These are phyloP conservation scores for Musca vetustissima DNA, from an alignment of 1,140 invertebrate genomes.

Conservation along the genomic window DNA sequence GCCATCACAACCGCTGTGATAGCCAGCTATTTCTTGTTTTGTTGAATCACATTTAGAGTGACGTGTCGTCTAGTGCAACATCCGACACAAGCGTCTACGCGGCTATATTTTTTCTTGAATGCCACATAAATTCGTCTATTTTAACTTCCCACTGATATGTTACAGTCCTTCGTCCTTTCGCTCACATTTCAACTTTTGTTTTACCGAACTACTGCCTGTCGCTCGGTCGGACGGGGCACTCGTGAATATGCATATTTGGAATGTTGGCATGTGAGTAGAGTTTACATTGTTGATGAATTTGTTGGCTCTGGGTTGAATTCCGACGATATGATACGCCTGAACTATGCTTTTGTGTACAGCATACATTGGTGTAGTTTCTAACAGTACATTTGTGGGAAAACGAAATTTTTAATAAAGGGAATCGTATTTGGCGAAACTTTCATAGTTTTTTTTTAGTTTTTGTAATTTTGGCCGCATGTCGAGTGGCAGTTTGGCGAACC, in stretches of 20 bases:
- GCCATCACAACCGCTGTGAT: too few species aligned
- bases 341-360: background rate
- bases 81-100: conserved; percentile 3
- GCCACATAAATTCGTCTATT: conserved; percentile 13
- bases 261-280: background rate
- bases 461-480: too few species aligned
- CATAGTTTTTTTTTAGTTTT: too few species aligned
- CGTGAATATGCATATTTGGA: conserved; percentile 9
- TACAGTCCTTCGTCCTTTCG: background rate
- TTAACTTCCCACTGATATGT: background rate
- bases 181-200: too few species aligned
- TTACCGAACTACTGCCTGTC: too few species aligned
- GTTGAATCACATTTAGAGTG: background rate
- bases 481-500: too few species aligned
- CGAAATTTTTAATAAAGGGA: too few species aligned
- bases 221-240: too few species aligned
- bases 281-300: background rate
- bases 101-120: background rate
- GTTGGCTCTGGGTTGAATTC: background rate
- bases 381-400: too few species aligned
- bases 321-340: background rate
- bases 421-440: too few species aligned
- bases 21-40: too few species aligned
- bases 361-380: background rate
- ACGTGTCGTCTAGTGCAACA: conserved; percentile 7